Evolutionary conservation across 2,797 vertebrate genomes (phyloP).

Genomic region (Podargus strigoides): DNA sequence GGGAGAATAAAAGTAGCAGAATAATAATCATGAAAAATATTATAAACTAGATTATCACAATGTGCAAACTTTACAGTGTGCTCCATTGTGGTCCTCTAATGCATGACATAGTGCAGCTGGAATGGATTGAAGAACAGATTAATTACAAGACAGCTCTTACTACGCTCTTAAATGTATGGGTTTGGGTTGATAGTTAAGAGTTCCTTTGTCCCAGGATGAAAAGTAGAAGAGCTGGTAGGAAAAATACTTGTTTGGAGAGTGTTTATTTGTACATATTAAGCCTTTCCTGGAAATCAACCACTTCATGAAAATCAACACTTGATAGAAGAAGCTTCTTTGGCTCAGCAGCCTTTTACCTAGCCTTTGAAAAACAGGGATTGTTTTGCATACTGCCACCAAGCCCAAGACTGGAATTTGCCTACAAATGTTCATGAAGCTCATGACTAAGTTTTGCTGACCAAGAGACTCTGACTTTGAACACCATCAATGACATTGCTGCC

Average conservation of each 20-base stretch:
- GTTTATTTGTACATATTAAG: not conserved
- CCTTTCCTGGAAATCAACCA: rapidly evolving
- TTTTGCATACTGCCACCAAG: not conserved
- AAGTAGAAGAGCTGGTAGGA: not conserved
- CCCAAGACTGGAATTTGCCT: not conserved
- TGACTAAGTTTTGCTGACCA: not conserved
- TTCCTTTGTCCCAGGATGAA: not conserved
- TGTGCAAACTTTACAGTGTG: not conserved
- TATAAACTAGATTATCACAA: not conserved
- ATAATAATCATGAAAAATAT: not conserved
- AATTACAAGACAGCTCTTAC: not conserved
- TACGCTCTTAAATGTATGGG: not conserved
- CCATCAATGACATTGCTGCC: not conserved
- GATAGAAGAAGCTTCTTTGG: not conserved
- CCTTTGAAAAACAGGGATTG: not conserved
- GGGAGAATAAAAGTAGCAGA: not conserved
- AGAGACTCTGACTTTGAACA: not conserved
- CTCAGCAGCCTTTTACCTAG: not conserved
- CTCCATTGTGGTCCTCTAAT: not conserved
- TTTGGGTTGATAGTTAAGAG: not conserved
- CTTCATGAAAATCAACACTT: not conserved
- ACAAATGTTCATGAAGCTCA: not conserved
- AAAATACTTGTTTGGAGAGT: not conserved
- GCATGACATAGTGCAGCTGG: not conserved
- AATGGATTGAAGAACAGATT: not conserved